Evolutionary conservation across 30 jellyfish, hydroid and myxozoan species (phyloP), one percentile per base, ranked within the genome.

Genomic region (Cassiopea xamachana): DNA sequence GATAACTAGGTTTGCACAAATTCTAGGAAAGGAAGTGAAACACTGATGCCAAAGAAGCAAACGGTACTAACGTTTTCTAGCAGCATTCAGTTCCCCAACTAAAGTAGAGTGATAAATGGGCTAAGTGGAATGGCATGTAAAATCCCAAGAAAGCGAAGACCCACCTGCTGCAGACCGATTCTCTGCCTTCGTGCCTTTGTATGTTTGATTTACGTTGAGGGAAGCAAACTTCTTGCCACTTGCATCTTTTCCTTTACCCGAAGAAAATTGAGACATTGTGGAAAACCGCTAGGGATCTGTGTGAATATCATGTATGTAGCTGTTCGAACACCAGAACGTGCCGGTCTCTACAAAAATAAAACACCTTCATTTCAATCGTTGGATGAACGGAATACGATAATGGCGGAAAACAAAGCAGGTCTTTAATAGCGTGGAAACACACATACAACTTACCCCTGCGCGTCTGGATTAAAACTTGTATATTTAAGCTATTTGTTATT

Each of bases 191-290:
- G 99, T 76, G 90, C 98, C 97, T 80, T 85, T 86, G 96, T 50
- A 95, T 46, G 97, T 91, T 95, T 91, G 99, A 87, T 90, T 95
- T 91, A 95, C 87, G 92, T 95, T 95, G 77, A 90, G 94, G 80
- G 99, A 79, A 61, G 95, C 97, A 88, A 78, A 95, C 84, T 95
- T 90, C 96, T 92, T 95, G 93, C 97, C 94, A 77, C 96, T 85
- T 48, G 71, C 83, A 58, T 95, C 99, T 80, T 90, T 95, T 95
- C 99, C 99, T 95, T 95, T 95, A 78, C 72, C 80, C 79, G 85
- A 78, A 92, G 99, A 86, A 91, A 93, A 77, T 83, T 95, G 99
- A 81, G 99, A 95, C 99, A 95, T 95, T 87, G 86, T 94, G 98
- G 45, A 81, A 82, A 90, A 91, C 93, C 92, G 93, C 91, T 86